Evolutionary conservation across 2,797 vertebrate species (phyloP).

Genomic region (Octomys mimax): DNA sequence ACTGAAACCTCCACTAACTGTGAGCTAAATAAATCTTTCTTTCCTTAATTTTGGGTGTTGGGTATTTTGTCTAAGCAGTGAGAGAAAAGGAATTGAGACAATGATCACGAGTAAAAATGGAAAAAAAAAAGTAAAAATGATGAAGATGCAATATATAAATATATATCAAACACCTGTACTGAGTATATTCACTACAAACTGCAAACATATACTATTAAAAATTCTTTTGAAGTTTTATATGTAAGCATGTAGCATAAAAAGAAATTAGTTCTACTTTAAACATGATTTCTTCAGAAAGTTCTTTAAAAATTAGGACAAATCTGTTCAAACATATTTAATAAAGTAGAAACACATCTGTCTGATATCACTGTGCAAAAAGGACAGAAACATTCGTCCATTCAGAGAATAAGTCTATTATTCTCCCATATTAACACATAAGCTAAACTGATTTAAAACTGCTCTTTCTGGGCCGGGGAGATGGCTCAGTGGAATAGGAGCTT

Average conservation of each 20-base stretch:
- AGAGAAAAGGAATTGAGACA: too few species aligned
- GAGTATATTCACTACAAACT: not conserved
- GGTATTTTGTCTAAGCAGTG: too few species aligned
- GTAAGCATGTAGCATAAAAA: slow-evolving; percentile 10
- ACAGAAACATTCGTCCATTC: slow-evolving; percentile 14
- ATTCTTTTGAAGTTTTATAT: not conserved
- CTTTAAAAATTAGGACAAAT: slow-evolving; percentile 20
- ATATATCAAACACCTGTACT: not conserved
- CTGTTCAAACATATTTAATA: slow-evolving; percentile 7
- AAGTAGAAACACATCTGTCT: not conserved
- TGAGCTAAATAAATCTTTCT: too few species aligned
- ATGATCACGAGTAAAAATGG: too few species aligned
- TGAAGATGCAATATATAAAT: not conserved
- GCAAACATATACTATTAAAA: not conserved
- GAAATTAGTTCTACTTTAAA: slow-evolving; percentile 44
- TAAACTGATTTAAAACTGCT: not conserved
- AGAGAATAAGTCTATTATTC: slow-evolving; percentile 35
- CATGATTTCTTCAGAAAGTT: slow-evolving; percentile 50
- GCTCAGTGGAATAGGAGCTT: too few species aligned
- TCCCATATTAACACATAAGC: not conserved
- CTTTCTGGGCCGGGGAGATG: too few species aligned
- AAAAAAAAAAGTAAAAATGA: not conserved
- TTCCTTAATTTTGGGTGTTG: too few species aligned
- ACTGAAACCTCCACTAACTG: too few species aligned
- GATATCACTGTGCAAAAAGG: not conserved